Evolutionary conservation across 2,797 vertebrate species (phyloP), one percentile per base, ranked within the genome.

Genomic region (Poecilia picta): DNA sequence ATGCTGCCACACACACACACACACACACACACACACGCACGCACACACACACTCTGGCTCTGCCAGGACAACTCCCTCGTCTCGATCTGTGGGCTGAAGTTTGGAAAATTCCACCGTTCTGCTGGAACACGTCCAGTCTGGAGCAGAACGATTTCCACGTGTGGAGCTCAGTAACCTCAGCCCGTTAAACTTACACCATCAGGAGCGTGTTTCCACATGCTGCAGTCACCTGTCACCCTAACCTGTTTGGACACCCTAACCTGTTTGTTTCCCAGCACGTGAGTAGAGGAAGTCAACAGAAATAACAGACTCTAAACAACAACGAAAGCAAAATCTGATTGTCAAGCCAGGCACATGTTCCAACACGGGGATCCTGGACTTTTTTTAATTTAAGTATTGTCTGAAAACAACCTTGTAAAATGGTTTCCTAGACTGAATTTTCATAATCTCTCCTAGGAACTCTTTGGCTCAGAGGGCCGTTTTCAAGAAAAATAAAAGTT

Each of bases 101-200:
- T 41, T 36, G 33, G 46, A 81, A 25, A 84, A 77, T 82, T 83
- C 81, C 70, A 43, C 43, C 8, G 72, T 80, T 80, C 80, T 88
- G 89, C 77, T 64, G 46, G 25, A 64, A 89, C 89, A 79, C 33
- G 41, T 76, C 72, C 62, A 64, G 10, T 10, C 46, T 25, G 57
- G 11, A 45, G 39, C 72, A 83, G 2, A 13, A 76, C 57, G 57
- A 66, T 53, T 5, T 53, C 66, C n/a, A 12, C 20, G 7, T 64
- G 28, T 23, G 64, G 53, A 0, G n/a, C 36, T n/a, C 16, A 59
- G 73, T 43, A 55, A 31, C 64, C 23, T 68, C 16, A 28, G 51
- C 31, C 20, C 25, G 8, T 62, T 39, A 1, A 4, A 72, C 45
- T 33, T 49, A 28, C 66, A 5, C 31, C 49, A 8, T 8, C 8